phyloP scores from a whole-genome alignment of 2,888 invertebrate species.

The Ephialtes manifestator region DNA sequence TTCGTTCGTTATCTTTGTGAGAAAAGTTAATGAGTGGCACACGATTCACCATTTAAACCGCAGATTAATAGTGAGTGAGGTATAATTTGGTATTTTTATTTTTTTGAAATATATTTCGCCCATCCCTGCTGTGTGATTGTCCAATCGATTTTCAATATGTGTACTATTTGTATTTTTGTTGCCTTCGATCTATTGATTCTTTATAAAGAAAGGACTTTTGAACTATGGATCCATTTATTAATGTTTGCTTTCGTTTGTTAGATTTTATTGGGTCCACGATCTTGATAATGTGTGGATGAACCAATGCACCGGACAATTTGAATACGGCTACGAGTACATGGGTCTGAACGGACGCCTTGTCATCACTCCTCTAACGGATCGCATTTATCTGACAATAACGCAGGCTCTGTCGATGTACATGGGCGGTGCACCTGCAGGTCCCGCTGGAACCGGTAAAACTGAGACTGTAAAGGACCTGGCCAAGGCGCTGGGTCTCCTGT shows the following conservation, averaged over 20 bases:
- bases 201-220: too few relatives aligned
- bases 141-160: too few relatives aligned
- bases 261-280: constrained; percentile 95
- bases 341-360: constrained; percentile 96
- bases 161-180: too few relatives aligned
- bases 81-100: too few relatives aligned
- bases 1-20: too few relatives aligned
- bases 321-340: constrained; percentile 98
- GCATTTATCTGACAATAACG: constrained; percentile 97
- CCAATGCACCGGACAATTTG: constrained; percentile 95
- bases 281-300: constrained; percentile 93
- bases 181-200: too few relatives aligned
- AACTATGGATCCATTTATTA: neutral
- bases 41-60: too few relatives aligned
- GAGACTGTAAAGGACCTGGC: constrained; percentile 97
- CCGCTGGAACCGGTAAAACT: constrained; percentile 95
- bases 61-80: too few relatives aligned
- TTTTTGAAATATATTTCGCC: too few relatives aligned
- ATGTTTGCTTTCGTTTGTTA: constrained; percentile 50
- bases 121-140: too few relatives aligned
- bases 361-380: constrained; percentile 96
- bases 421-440: constrained; percentile 96
- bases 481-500: constrained; percentile 94
- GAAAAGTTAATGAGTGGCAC: too few relatives aligned
- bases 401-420: constrained; percentile 97